Percentiles rank a stretch among this genome's conserved stretches.
Evolutionary conservation across 92 coral and sea anemone genomes (phyloP).

Genomic region (Parazoanthus darwini): DNA sequence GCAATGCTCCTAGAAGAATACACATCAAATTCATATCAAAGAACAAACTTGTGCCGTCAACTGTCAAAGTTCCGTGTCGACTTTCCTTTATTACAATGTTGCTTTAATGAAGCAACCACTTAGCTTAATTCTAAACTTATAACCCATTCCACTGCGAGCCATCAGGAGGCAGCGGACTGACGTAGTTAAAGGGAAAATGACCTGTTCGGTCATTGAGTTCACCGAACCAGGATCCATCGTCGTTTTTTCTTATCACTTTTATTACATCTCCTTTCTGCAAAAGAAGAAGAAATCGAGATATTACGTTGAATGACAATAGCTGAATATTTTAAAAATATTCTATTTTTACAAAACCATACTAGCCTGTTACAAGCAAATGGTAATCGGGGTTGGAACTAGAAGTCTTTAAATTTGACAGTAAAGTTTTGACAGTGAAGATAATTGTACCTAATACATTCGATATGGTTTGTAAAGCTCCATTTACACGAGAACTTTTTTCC

Average conservation of each 20-base stretch:
- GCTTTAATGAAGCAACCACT: neutral
- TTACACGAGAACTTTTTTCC: no score
- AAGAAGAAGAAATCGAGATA: slow-evolving; percentile 1
- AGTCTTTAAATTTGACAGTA: no score
- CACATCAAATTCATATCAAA: neutral
- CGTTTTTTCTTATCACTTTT: slow-evolving; percentile 81
- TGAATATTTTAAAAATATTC: neutral
- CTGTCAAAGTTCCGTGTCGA: neutral
- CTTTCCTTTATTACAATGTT: neutral
- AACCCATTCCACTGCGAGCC: slow-evolving; percentile 46
- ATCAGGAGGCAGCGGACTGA: slow-evolving; percentile 28
- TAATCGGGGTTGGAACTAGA: no score
- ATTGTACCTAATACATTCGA: no score
- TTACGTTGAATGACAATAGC: neutral
- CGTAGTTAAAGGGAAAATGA: slow-evolving; percentile 84
- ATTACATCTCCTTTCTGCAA: slow-evolving; percentile 90
- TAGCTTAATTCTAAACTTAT: slow-evolving; percentile 1
- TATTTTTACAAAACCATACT: no score
- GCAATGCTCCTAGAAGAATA: neutral
- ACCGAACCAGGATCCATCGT: slow-evolving; percentile 97
- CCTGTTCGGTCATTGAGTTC: slow-evolving; percentile 85
- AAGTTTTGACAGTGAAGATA: no score
- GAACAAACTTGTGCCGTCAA: slow-evolving; percentile 31
- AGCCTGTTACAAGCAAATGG: no score
- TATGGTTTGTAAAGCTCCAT: no score